Evolutionary conservation across 2,113 vertebrate species (phyloP), one percentile per base, ranked within the genome.

Genomic region (Pogonocichla stellata): DNA sequence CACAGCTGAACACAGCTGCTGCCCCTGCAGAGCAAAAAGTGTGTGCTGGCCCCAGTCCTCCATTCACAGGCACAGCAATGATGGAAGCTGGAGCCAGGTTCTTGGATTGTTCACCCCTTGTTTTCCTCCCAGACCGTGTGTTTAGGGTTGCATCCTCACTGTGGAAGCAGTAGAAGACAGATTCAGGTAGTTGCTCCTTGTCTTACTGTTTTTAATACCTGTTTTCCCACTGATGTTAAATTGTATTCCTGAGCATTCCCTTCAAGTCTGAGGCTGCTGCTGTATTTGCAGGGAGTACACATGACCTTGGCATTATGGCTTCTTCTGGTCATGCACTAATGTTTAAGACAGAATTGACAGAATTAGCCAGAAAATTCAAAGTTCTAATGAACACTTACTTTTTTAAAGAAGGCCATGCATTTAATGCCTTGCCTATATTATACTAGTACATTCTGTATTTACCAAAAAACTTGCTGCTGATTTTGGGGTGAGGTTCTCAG

Each of bases 11-110:
- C 5, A 2, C 18, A 57, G 75, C 61, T 69, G 33, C 61, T 82
- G 1, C 61, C 36, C 50, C 51, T 47, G 43, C 69, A 64, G 61
- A 66, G 17, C 57, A 54, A 16, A 53, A 62, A 19, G 33, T 5
- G 18, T 2, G 15, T 25, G 70, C 40, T 64, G 38, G 66, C 53
- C 48, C 25, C 19, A 4, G 42, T 17, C 19, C 40, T 11, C 34
- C 7, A 3, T 11, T 24, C 2, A 3, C 5, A 2, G 19, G n/a
- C 66, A 51, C 26, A 20, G 73, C 3, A 23, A 1, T 0, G 2
- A 19, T 42, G 31, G 38, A 24, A 40, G 42, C 11, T 58, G 34
- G 28, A 25, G 42, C 45, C 54, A 22, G 47, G 42, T 18, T 33
- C 62, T 16, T 14, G 11, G 12, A 3, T 29, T 48, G 25, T 48